Evolutionary conservation across 2,113 vertebrate species (phyloP).

Genomic region (Mesocricetus auratus): DNA sequence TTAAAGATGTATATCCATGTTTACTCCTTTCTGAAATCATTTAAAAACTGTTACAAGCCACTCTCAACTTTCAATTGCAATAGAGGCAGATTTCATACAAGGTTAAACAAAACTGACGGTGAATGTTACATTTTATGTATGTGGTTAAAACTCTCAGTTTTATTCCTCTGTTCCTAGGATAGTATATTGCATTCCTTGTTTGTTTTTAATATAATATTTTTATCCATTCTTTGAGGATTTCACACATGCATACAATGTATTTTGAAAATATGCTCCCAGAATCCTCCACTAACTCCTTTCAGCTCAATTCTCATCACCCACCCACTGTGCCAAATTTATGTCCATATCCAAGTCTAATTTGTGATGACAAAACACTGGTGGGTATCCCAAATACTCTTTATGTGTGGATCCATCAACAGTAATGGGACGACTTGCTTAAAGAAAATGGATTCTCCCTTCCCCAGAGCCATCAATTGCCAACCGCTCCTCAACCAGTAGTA

Average conservation of each 20-base stretch:
- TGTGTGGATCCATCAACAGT: neutral
- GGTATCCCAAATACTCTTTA: neutral
- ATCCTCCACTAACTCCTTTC: no score
- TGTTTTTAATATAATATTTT: neutral
- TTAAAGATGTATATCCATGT: slow-evolving; percentile 65
- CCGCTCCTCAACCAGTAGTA: neutral
- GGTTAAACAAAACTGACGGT: slow-evolving; percentile 63
- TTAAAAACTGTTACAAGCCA: slow-evolving; percentile 67
- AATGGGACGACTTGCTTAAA: neutral
- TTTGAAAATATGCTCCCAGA: neutral
- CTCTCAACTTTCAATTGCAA: slow-evolving; percentile 68
- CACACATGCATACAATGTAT: neutral
- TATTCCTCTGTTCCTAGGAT: neutral
- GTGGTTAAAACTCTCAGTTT: slow-evolving; percentile 34
- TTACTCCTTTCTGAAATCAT: slow-evolving; percentile 70
- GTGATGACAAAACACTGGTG: neutral
- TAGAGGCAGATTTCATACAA: slow-evolving; percentile 62
- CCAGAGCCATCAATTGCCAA: neutral
- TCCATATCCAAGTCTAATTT: neutral
- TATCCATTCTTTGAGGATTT: neutral
- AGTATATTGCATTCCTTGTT: neutral
- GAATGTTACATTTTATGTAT: neutral
- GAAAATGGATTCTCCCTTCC: neutral
- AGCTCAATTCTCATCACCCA: neutral
- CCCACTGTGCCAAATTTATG: neutral